Evolutionary conservation across 1,140 invertebrate species (phyloP), one percentile per base, ranked within the genome.

Genomic region (Conus ventricosus): DNA sequence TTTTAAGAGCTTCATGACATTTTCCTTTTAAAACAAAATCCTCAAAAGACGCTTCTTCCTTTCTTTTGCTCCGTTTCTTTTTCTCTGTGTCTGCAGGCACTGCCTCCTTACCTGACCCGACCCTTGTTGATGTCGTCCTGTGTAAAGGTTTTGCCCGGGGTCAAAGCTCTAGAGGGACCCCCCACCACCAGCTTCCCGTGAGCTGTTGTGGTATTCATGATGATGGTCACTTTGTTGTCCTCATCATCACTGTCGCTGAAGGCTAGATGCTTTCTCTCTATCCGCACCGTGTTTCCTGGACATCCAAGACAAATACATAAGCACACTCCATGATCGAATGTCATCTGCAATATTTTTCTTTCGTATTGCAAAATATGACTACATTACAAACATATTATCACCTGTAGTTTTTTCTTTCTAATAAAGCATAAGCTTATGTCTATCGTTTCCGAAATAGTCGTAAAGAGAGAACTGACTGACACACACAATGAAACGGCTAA

Each of bases 121-220:
- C 91, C 90, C 51, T 88, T 89, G 80, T 93, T 93, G 84, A 94
- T 91, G 78, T 94, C 93, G 17, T 76, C 85, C 84, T 94, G 94
- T 60, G 91, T 92, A 76, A 94, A 93, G 15, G 84, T 84, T n/a
- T 90, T 86, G 17, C 92, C 93, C 71, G 67, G 80, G 25, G 60
- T 71, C 82, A 87, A 60, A 71, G 15, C 17, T 57, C 63, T 86
- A 54, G 17, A 13, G 23, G 85, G 27, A 15, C 80, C 63, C 25
- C 88, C 88, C 39, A 88, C 86, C 71, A 91, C 15, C 67, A 92
- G 76, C 57, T 90, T 71, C 11, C 91, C 93, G 88, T 93, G 89
- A 27, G 85, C 81, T 51, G 90, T 90, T 25, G 82, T 60, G 53
- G 81, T 84, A 10, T 76, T 78, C 6, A 94, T 78, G 76, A 84